Conservation (phyloP, 2,113 vertebrate genomes). For the Cryptomyrus ogoouensis region DNA sequence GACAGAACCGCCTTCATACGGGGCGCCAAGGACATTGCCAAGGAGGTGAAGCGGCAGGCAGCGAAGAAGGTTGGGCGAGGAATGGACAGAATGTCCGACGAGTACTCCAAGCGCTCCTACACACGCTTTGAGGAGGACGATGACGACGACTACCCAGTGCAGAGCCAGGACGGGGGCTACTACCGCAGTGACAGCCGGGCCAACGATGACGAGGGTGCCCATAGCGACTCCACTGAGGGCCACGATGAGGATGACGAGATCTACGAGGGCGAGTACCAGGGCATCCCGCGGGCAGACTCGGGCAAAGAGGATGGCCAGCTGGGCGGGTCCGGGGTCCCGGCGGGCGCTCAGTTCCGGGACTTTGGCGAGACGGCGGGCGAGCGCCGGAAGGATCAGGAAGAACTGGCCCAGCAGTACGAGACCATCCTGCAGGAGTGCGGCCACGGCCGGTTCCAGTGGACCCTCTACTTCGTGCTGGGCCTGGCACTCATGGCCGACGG, state of each 20-base stretch:
- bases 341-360: constrained; percentile 73
- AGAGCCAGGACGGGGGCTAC: constrained; percentile 58
- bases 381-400: constrained; percentile 70
- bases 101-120: constrained; percentile 90
- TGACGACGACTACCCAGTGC: constrained; percentile 70
- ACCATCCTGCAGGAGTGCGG: constrained; percentile 93
- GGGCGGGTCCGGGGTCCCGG: constrained; percentile 59
- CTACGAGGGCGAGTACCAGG: constrained; percentile 97
- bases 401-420: constrained; percentile 88
- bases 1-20: constrained; percentile 93
- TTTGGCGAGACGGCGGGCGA: constrained; percentile 74
- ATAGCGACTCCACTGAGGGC: constrained; percentile 89
- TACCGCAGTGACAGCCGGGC: constrained; percentile 65
- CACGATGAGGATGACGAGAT: constrained; percentile 91
- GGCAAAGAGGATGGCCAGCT: constrained; percentile 70
- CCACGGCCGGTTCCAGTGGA: constrained; percentile 96
- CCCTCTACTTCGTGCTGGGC: constrained; percentile 83
- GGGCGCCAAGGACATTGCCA: constrained; percentile 93
- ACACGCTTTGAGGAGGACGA: constrained; percentile 91
- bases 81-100: constrained; percentile 79
- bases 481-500: constrained; percentile 95
- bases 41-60: constrained; percentile 88
- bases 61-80: constrained; percentile 84
- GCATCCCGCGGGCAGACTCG: constrained; percentile 89
- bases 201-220: constrained; percentile 77